Conservation (phyloP, 2,888 invertebrate genomes). For the Drosophila eohydei region DNA sequence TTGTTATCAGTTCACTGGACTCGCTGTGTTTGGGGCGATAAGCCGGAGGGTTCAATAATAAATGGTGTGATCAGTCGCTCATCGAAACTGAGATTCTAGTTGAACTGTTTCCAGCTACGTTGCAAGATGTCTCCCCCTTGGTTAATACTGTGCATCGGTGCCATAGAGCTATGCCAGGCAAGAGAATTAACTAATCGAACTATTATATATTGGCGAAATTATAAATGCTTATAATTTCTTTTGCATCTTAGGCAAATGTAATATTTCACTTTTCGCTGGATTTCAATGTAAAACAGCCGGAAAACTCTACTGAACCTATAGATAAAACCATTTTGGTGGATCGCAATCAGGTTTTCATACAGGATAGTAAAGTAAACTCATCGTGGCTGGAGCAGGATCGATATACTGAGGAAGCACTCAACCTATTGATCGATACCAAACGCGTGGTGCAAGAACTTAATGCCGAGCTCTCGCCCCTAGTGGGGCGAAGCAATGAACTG, state of each 20-base stretch:
- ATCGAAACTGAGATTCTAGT: constrained; percentile 40
- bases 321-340: constrained; percentile 55
- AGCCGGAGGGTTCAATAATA: constrained; percentile 12
- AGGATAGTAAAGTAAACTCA: constrained; percentile 25
- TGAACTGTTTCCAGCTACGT: constrained; percentile 29
- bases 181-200: neutral
- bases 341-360: constrained; percentile 38
- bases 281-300: constrained; percentile 55
- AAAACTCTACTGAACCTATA: constrained; percentile 32
- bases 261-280: constrained; percentile 66
- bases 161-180: constrained; percentile 34
- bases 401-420: constrained; percentile 39
- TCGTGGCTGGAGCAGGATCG: constrained; percentile 53
- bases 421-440: constrained; percentile 46
- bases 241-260: constrained; percentile 43
- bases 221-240: neutral
- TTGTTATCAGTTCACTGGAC: constrained; percentile 37
- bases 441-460: constrained; percentile 56
- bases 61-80: constrained; percentile 29
- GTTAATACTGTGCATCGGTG: constrained; percentile 36
- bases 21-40: constrained; percentile 27
- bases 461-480: constrained; percentile 62
- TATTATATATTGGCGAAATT: neutral
- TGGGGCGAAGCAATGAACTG: constrained; percentile 69
- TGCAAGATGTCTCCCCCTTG: constrained; percentile 53